Percentiles rank a stretch among this genome's conserved stretches.
phyloP scores from a whole-genome alignment of 2,113 vertebrate species.

The Marmota monax region DNA sequence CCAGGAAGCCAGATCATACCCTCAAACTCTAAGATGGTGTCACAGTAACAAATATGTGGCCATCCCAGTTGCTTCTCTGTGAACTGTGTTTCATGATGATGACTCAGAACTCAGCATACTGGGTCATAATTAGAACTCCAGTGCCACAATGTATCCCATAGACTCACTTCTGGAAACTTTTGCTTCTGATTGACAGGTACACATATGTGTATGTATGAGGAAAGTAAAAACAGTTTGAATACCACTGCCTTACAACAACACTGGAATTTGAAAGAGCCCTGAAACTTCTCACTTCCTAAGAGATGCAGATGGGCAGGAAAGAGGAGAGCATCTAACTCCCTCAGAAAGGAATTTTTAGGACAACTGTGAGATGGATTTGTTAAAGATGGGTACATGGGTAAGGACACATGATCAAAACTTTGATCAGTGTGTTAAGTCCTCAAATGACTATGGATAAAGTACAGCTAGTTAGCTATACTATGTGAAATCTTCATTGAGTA shows the following conservation, averaged over 20 bases:
- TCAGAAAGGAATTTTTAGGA: slow-evolving; percentile 38
- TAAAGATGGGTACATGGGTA: neutral
- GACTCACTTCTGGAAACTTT: slow-evolving; percentile 32
- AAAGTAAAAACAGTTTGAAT: neutral
- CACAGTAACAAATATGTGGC: neutral
- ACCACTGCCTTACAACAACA: neutral
- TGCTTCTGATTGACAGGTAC: neutral
- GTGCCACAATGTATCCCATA: neutral
- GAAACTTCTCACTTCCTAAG: neutral
- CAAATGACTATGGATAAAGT: neutral
- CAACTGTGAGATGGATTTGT: neutral
- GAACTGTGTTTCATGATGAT: neutral
- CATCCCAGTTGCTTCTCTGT: neutral
- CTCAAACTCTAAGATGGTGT: neutral
- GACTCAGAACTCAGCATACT: neutral
- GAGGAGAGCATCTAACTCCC: neutral
- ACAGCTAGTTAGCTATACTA: neutral
- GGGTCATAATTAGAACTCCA: neutral
- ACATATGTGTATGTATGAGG: neutral
- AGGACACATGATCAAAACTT: neutral
- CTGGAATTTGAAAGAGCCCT: neutral
- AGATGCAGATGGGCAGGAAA: slow-evolving; percentile 40
- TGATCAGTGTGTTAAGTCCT: neutral
- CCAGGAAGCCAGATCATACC: neutral
- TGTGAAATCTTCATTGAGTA: neutral